Evolutionary conservation across 1,140 invertebrate genomes (phyloP).

Genomic region (Leguminivora glycinivorella): DNA sequence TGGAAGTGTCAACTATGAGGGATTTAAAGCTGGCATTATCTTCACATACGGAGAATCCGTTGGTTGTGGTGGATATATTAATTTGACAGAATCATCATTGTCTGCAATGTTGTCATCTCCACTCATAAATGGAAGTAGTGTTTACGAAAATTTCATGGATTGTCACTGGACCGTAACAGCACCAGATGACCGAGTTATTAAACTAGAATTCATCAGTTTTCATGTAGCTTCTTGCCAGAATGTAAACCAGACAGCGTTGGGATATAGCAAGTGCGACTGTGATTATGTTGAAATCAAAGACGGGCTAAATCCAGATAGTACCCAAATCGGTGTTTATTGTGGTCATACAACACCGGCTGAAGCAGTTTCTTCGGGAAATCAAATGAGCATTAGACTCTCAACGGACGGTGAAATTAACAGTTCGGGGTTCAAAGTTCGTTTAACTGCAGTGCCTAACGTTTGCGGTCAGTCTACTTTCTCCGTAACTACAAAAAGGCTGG

Average conservation of each 20-base stretch:
- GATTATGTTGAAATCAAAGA: conserved; percentile 86
- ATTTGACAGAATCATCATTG: conserved; percentile 43
- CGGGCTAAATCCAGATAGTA: conserved; percentile 81
- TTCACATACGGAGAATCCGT: conserved; percentile 80
- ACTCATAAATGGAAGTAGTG: conserved; percentile 46
- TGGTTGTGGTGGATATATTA: conserved; percentile 63
- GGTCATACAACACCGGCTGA: conserved; percentile 80
- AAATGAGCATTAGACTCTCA: conserved; percentile 82
- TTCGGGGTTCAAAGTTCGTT: conserved; percentile 80
- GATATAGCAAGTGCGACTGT: conserved; percentile 75
- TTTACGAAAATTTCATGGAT: conserved; percentile 74
- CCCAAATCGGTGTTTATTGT: conserved; percentile 84
- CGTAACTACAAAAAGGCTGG: conserved; percentile 63
- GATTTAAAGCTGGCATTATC: conserved; percentile 81
- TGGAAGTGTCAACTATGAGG: conserved; percentile 55
- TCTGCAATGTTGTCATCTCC: conserved; percentile 53
- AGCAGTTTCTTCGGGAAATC: conserved; percentile 79
- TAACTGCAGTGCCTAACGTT: conserved; percentile 67
- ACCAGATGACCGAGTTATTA: conserved; percentile 74
- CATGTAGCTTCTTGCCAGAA: conserved; percentile 71
- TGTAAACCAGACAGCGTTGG: conserved; percentile 69
- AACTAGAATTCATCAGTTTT: conserved; percentile 80
- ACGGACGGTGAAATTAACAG: conserved; percentile 80
- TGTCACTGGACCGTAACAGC: conserved; percentile 75
- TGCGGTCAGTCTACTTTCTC: conserved; percentile 65